A percentile compares a stretch with the other conserved stretches of the same genome.
phyloP scores from a whole-genome alignment of 2,888 invertebrate genomes.

The Beris chalybata region DNA sequence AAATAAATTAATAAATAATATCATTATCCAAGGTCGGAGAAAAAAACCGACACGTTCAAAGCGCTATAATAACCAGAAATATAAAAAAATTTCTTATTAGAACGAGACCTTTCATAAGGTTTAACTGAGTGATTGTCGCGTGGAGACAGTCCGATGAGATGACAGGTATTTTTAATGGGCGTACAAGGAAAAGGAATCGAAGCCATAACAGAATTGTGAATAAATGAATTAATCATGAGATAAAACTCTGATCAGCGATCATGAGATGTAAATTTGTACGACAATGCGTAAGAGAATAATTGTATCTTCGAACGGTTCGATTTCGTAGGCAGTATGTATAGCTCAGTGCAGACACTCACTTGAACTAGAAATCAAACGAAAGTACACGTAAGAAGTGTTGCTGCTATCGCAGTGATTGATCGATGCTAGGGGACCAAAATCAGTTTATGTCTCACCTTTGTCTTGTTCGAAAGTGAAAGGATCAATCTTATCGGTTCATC shows the following conservation, averaged over 20 bases:
- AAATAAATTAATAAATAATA: too few relatives aligned
- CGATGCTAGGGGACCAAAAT: slow-evolving; percentile 9
- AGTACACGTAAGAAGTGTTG: too few relatives aligned
- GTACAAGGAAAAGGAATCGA: slow-evolving; percentile 23
- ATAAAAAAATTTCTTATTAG: background rate
- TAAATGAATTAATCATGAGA: slow-evolving; percentile 25
- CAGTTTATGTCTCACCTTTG: slow-evolving; percentile 24
- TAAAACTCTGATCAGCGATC: slow-evolving; percentile 11
- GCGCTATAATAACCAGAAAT: too few relatives aligned
- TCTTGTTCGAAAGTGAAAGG: slow-evolving; percentile 16
- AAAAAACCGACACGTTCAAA: too few relatives aligned
- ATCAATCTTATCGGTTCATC: slow-evolving; percentile 21
- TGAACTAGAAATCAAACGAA: too few relatives aligned
- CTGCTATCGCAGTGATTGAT: slow-evolving; percentile 17
- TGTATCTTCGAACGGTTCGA: background rate
- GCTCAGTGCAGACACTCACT: too few relatives aligned
- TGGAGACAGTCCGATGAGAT: background rate
- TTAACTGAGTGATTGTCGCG: background rate
- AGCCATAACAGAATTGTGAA: slow-evolving; percentile 1
- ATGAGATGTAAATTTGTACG: slow-evolving; percentile 21
- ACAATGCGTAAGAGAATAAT: slow-evolving; percentile 20
- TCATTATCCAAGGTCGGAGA: too few relatives aligned
- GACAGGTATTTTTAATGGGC: slow-evolving; percentile 25
- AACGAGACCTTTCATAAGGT: slow-evolving; percentile 21
- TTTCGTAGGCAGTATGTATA: too few relatives aligned